These are phyloP conservation scores for Hippoglossus stenolepis DNA, from an alignment of 2,113 vertebrate genomes.

Conservation along the genomic window DNA sequence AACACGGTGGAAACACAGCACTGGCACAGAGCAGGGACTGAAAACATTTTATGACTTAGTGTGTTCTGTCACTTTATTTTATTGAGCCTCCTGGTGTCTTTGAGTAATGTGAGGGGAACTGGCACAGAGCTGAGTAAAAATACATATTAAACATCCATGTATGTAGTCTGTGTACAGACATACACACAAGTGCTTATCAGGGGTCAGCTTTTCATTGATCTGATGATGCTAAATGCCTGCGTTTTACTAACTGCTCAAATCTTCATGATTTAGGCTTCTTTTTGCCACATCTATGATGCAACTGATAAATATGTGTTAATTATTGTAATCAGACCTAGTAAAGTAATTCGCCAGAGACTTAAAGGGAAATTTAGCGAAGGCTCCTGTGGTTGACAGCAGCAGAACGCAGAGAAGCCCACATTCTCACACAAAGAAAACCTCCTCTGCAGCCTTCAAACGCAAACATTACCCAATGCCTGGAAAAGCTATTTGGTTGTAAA, in stretches of 20 bases:
- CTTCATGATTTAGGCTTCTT: background rate
- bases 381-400: conserved; percentile 16
- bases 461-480: conserved; percentile 75
- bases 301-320: conserved; percentile 36
- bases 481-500: conserved; percentile 77
- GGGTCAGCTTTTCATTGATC: conserved; percentile 38
- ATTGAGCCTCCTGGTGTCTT: conserved; percentile 70
- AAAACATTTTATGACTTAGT: conserved; percentile 59
- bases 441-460: conserved; percentile 45
- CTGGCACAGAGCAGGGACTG: conserved; percentile 36
- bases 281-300: background rate
- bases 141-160: conserved; percentile 52
- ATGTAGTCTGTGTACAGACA: conserved; percentile 10
- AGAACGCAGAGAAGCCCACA: conserved; percentile 11
- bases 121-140: conserved; percentile 63
- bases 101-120: conserved; percentile 63
- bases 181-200: conserved; percentile 11
- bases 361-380: background rate
- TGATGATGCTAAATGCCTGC: background rate
- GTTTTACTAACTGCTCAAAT: background rate
- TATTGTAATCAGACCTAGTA: conserved; percentile 13
- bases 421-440: conserved; percentile 29
- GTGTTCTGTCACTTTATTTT: conserved; percentile 75
- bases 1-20: conserved; percentile 13
- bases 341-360: conserved; percentile 28